A percentile compares a stretch with the other conserved stretches of the same genome.
Conservation (phyloP, 2,113 vertebrate species). For the Numida meleagris region DNA sequence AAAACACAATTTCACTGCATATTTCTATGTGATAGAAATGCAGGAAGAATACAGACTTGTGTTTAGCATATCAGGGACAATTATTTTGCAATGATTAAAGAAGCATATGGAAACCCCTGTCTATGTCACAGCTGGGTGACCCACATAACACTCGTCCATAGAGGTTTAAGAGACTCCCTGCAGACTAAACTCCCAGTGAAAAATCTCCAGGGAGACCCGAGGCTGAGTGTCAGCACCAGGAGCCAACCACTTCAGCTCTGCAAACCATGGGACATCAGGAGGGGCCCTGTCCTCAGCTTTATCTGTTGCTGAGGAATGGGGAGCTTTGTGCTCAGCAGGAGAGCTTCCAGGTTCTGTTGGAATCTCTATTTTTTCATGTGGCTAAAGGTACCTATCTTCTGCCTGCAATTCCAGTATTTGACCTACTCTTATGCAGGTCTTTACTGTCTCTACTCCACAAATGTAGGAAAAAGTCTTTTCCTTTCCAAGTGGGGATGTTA, state of each 20-base stretch:
- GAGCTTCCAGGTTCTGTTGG: not conserved
- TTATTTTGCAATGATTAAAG: not conserved
- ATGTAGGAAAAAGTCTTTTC: not conserved
- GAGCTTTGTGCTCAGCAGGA: not conserved
- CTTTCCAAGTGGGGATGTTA: not conserved
- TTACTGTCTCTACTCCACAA: not conserved
- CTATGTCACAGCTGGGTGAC: not conserved
- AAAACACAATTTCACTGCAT: not conserved
- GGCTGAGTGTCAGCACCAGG: not conserved
- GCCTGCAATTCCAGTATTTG: not conserved
- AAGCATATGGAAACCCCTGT: not conserved
- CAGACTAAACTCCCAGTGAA: not conserved
- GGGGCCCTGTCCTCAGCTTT: not conserved
- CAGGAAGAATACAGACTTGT: not conserved
- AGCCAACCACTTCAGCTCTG: not conserved
- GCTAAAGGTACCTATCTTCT: not conserved
- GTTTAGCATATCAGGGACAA: not conserved
- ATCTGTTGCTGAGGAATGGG: not conserved
- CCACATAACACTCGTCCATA: not conserved
- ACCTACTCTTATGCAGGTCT: not conserved
- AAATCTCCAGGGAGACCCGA: not conserved
- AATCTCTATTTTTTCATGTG: not conserved
- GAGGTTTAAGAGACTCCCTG: not conserved
- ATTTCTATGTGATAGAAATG: not conserved
- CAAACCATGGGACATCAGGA: not conserved